These are phyloP conservation scores for Sebastes matsubarae DNA, from an alignment of 2,797 vertebrate genomes.

Conservation along the genomic window DNA sequence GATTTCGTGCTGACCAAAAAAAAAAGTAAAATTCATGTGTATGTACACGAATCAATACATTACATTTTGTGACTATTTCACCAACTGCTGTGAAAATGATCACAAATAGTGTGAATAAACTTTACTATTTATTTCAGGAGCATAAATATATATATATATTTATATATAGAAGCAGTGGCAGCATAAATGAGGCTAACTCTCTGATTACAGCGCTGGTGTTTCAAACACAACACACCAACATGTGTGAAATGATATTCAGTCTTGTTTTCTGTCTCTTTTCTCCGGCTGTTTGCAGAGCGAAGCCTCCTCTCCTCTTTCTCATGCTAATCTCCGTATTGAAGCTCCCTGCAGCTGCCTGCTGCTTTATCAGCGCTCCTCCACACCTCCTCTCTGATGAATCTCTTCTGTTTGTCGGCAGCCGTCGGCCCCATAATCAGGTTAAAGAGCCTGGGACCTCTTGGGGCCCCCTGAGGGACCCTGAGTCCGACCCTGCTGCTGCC, in stretches of 20 bases:
- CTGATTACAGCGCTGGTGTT: too few relatives aligned
- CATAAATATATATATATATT: too few relatives aligned
- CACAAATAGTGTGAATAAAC: too few relatives aligned
- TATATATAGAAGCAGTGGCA: too few relatives aligned
- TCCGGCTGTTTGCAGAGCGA: not conserved
- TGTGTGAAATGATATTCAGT: not conserved
- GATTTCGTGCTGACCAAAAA: too few relatives aligned
- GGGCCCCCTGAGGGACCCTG: slow-evolving; percentile 59
- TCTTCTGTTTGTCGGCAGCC: slow-evolving; percentile 82
- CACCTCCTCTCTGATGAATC: slow-evolving; percentile 85
- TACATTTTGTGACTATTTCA: too few relatives aligned
- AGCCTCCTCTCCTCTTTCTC: slow-evolving; percentile 70
- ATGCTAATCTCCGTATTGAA: slow-evolving; percentile 81
- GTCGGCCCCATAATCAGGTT: slow-evolving; percentile 87
- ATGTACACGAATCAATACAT: too few relatives aligned
- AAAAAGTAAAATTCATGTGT: too few relatives aligned
- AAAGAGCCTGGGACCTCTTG: slow-evolving; percentile 61
- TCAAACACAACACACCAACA: too few relatives aligned
- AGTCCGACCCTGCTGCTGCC: slow-evolving; percentile 39
- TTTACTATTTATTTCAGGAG: too few relatives aligned
- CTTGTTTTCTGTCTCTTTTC: not conserved
- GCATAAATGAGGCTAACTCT: not conserved
- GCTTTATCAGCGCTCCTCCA: slow-evolving; percentile 81
- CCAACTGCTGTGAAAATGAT: too few relatives aligned
- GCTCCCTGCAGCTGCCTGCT: slow-evolving; percentile 81